Conservation (phyloP, 92 coral and sea anemone genomes). For the Nematostella vectensis region DNA sequence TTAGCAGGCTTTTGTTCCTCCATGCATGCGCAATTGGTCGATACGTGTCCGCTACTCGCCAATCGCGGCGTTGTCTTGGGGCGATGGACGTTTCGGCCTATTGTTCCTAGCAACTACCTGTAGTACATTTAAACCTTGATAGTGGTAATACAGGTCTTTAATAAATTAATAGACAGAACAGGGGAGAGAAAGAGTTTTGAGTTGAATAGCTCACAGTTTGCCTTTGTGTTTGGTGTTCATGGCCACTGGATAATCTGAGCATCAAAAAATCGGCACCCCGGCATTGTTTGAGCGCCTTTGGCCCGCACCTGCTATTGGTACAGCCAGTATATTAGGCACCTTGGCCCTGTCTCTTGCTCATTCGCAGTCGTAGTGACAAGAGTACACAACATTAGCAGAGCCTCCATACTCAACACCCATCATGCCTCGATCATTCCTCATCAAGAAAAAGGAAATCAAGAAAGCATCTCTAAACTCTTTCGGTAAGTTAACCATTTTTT, state of each 20-base stretch:
- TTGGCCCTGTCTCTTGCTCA: constrained; percentile 13
- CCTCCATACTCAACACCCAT: constrained; percentile 25
- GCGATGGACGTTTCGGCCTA: constrained; percentile 59
- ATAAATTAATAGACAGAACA: constrained; percentile 70
- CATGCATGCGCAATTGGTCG: constrained; percentile 89
- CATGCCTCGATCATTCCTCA: constrained; percentile 97
- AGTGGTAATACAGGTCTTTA: constrained; percentile 71
- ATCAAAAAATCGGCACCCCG: too few species aligned
- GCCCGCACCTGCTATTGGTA: constrained; percentile 33
- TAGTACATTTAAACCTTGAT: constrained; percentile 62
- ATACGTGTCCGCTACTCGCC: constrained; percentile 42
- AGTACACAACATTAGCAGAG: constrained; percentile 6
- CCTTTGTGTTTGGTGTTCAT: too few species aligned
- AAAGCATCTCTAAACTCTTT: constrained; percentile 66
- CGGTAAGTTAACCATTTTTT: constrained; percentile 72
- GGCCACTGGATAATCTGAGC: too few species aligned
- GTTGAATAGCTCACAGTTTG: constrained; percentile 55
- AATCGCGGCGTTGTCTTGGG: constrained; percentile 46
- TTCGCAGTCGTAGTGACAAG: neutral
- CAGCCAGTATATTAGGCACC: constrained; percentile 8
- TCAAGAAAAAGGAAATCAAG: constrained; percentile 96
- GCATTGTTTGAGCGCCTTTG: constrained; percentile 58
- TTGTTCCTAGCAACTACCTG: constrained; percentile 59
- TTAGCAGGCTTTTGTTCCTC: constrained; percentile 48
- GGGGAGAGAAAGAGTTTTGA: constrained; percentile 54